These are phyloP conservation scores for Unio delphinus DNA, from an alignment of 2,888 invertebrate genomes.

Conservation along the genomic window DNA sequence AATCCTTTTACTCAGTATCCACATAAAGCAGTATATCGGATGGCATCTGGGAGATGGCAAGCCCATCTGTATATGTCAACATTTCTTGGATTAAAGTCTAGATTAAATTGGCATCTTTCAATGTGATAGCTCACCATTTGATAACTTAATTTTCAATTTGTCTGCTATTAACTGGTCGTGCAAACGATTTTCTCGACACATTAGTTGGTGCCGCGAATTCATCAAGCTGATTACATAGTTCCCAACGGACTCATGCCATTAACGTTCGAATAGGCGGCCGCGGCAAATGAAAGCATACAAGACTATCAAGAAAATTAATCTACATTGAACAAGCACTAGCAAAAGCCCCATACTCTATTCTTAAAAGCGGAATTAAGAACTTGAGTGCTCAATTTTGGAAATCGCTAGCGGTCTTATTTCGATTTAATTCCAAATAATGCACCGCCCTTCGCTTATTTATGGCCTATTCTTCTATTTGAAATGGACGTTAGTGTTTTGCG, in stretches of 20 bases:
- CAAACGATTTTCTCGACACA: slow-evolving; percentile 52
- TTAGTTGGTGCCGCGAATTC: slow-evolving; percentile 40
- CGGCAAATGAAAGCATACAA: slow-evolving; percentile 5
- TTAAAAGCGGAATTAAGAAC: slow-evolving; percentile 25
- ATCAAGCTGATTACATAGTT: slow-evolving; percentile 33
- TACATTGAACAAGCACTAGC: slow-evolving; percentile 2
- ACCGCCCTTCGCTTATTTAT: too few relatives aligned
- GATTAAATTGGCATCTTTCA: slow-evolving; percentile 66
- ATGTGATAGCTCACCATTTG: slow-evolving; percentile 63
- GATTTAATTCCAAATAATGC: slow-evolving; percentile 28
- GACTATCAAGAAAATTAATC: slow-evolving; percentile 40
- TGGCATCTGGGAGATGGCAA: slow-evolving; percentile 33
- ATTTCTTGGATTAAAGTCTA: slow-evolving; percentile 44
- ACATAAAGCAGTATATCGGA: too few relatives aligned
- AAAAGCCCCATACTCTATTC: too few relatives aligned
- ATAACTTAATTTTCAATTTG: slow-evolving; percentile 71
- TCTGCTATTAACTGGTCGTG: slow-evolving; percentile 62
- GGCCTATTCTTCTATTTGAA: too few relatives aligned
- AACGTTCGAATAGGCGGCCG: slow-evolving; percentile 32
- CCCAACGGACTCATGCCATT: slow-evolving; percentile 33
- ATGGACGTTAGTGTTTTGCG: too few relatives aligned
- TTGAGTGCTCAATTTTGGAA: slow-evolving; percentile 25
- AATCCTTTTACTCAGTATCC: too few relatives aligned
- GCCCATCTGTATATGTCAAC: slow-evolving; percentile 46
- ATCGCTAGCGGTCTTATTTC: slow-evolving; percentile 37